phyloP scores from a whole-genome alignment of 1,140 invertebrate species.

The Lepidurus apus region DNA sequence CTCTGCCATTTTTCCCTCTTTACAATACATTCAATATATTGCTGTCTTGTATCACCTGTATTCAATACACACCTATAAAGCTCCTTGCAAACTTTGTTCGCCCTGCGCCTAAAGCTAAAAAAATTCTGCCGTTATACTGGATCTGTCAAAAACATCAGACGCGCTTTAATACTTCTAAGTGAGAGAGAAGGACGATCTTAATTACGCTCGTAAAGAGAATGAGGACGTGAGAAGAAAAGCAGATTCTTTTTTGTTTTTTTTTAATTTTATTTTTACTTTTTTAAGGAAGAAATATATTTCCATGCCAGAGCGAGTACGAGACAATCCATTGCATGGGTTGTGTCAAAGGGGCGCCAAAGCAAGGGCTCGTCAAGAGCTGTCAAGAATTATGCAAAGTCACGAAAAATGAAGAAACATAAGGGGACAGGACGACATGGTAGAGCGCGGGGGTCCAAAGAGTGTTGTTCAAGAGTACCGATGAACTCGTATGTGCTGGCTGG shows the following conservation, averaged over 20 bases:
- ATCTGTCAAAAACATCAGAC: too few relatives aligned
- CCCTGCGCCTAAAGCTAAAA: too few relatives aligned
- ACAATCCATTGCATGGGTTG: constrained; percentile 3
- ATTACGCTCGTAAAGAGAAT: too few relatives aligned
- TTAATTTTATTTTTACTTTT: neutral
- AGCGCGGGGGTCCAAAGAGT: neutral
- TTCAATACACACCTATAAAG: too few relatives aligned
- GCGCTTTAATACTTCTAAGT: too few relatives aligned
- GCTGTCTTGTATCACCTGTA: too few relatives aligned
- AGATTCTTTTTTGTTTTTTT: neutral
- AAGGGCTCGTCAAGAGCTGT: constrained; percentile 7
- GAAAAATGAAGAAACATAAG: constrained; percentile 8
- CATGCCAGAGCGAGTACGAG: neutral
- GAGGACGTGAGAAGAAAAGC: neutral
- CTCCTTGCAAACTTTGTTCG: too few relatives aligned
- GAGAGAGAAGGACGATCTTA: too few relatives aligned
- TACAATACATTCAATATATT: too few relatives aligned
- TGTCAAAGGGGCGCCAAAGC: constrained; percentile 14
- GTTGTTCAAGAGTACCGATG: constrained; percentile 9
- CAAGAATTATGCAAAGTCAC: constrained; percentile 22
- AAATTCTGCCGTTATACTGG: too few relatives aligned
- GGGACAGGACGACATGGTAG: neutral
- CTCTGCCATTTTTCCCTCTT: too few relatives aligned
- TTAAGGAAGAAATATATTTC: too few relatives aligned
- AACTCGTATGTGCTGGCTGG: constrained; percentile 6